phyloP scores from a whole-genome alignment of 2,888 invertebrate species.

The Molanna angustata region DNA sequence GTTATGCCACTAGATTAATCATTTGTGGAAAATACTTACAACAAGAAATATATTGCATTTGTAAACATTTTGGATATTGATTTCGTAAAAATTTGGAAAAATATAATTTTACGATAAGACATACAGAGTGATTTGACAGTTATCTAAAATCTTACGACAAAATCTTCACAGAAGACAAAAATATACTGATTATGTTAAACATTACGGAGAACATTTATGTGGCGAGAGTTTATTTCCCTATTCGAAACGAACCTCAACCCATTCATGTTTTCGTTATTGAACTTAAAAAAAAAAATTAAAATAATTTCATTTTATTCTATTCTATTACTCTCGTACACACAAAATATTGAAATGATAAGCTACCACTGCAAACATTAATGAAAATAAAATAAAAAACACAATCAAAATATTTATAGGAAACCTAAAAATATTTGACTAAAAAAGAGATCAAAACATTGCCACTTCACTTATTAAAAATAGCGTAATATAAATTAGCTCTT shows the following conservation, averaged over 20 bases:
- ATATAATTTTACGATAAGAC: slow-evolving; percentile 28
- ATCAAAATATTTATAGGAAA: slow-evolving; percentile 34
- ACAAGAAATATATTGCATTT: too few species aligned
- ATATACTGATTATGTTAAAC: slow-evolving; percentile 49
- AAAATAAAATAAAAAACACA: slow-evolving; percentile 39
- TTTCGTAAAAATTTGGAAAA: background rate
- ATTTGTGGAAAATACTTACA: too few species aligned
- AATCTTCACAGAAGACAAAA: slow-evolving; percentile 53
- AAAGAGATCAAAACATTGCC: slow-evolving; percentile 73
- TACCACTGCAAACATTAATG: slow-evolving; percentile 36
- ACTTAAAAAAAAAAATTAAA: slow-evolving; percentile 35
- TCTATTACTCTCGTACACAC: slow-evolving; percentile 35
- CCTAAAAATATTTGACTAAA: slow-evolving; percentile 65
- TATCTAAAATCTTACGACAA: slow-evolving; percentile 33
- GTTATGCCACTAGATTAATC: too few species aligned
- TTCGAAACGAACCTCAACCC: slow-evolving; percentile 11
- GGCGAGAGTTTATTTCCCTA: slow-evolving; percentile 34
- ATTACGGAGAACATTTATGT: slow-evolving; percentile 45
- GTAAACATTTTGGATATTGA: background rate
- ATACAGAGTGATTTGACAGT: slow-evolving; percentile 39
- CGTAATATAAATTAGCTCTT: slow-evolving; percentile 38
- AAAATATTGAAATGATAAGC: slow-evolving; percentile 31
- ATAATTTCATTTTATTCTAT: slow-evolving; percentile 34
- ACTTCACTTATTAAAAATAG: slow-evolving; percentile 47
- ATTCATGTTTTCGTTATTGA: slow-evolving; percentile 44